phyloP scores from a whole-genome alignment of 1,140 invertebrate species.

The Hyles euphorbiae region DNA sequence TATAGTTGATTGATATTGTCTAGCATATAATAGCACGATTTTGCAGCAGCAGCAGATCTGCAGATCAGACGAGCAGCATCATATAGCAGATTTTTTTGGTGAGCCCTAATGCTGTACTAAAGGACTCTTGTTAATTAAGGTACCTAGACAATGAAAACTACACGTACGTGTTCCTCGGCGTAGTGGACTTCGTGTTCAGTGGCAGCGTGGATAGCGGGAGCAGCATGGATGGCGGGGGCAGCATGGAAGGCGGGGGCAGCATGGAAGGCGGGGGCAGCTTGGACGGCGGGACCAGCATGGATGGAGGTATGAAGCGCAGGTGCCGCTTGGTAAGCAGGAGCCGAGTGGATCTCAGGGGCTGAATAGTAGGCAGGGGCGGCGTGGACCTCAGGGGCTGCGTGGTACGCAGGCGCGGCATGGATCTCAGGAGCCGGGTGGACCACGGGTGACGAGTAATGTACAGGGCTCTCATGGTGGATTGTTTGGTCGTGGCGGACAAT shows the following conservation, averaged over 20 bases:
- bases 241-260: slow-evolving; percentile 15
- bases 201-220: slow-evolving; percentile 31
- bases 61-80: too few relatives aligned
- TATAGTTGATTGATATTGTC: too few relatives aligned
- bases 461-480: slow-evolving; percentile 48
- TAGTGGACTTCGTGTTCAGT: slow-evolving; percentile 54
- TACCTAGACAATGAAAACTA: not conserved
- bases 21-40: too few relatives aligned
- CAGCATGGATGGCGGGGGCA: slow-evolving; percentile 26
- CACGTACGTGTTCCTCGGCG: slow-evolving; percentile 63
- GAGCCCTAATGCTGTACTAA: not conserved
- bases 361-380: slow-evolving; percentile 23
- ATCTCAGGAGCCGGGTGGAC: slow-evolving; percentile 17
- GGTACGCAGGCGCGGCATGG: slow-evolving; percentile 14
- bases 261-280: slow-evolving; percentile 26
- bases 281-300: slow-evolving; percentile 22
- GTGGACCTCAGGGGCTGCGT: slow-evolving; percentile 24
- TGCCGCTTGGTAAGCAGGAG: slow-evolving; percentile 17
- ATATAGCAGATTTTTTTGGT: too few relatives aligned
- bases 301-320: slow-evolving; percentile 17
- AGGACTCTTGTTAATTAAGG: slow-evolving; percentile 4
- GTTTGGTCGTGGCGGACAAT: slow-evolving; percentile 52
- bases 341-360: slow-evolving; percentile 9
- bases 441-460: slow-evolving; percentile 41
- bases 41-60: too few relatives aligned